Evolutionary conservation across 2,113 vertebrate species (phyloP).

Genomic region (Hemibagrus wyckioides): DNA sequence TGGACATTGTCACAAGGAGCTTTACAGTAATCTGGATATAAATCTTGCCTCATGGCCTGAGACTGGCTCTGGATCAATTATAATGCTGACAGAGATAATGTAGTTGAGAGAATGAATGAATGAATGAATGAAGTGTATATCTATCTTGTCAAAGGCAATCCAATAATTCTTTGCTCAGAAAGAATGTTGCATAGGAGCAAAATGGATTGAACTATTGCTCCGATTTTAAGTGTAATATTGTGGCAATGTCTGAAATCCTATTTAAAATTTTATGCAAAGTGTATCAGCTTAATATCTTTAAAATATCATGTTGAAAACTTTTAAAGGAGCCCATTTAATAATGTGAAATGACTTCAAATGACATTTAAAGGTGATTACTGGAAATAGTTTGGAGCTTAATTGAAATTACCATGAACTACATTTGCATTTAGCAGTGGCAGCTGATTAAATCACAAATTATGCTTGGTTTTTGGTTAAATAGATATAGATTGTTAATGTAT

Average conservation of each 20-base stretch:
- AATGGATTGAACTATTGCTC: neutral
- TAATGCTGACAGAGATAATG: neutral
- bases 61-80: neutral
- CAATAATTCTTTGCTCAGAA: neutral
- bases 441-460: conserved; percentile 23
- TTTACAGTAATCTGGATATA: neutral
- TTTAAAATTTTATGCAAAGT: neutral
- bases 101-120: neutral
- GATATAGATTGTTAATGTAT: conserved; percentile 31
- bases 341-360: neutral
- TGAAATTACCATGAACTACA: conserved; percentile 2
- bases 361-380: conserved; percentile 7
- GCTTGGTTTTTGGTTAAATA: neutral
- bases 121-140: neutral
- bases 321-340: neutral
- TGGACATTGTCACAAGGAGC: neutral
- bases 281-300: too few relatives aligned
- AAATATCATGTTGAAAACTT: neutral
- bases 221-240: neutral
- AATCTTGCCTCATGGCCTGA: neutral
- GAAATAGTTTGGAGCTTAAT: neutral
- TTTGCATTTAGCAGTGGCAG: neutral
- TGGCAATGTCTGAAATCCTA: neutral
- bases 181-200: neutral
- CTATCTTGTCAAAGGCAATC: neutral